phyloP scores from a whole-genome alignment of 2,888 invertebrate genomes.

The Caenorhabditis virilis region DNA sequence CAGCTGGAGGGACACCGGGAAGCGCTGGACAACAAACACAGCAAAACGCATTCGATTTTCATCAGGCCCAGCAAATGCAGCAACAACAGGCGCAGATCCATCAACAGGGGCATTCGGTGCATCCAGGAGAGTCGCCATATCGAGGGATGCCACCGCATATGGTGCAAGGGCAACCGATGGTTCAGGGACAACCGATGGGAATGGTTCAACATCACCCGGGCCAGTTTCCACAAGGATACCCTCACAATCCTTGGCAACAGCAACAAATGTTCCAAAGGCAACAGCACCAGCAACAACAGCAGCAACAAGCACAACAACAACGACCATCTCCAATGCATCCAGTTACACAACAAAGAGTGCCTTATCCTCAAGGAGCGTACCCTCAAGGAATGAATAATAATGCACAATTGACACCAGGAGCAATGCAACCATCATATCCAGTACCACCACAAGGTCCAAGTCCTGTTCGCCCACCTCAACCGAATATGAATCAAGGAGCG shows the following conservation, averaged over 20 bases:
- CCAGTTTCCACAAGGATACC: background rate
- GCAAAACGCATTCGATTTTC: constrained; percentile 13
- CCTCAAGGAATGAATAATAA: background rate
- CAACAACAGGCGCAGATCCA: constrained; percentile 19
- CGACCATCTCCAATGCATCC: background rate
- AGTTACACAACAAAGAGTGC: background rate
- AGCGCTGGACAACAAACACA: constrained; percentile 4
- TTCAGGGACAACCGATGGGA: background rate
- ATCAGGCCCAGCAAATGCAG: constrained; percentile 22
- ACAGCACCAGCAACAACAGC: constrained; percentile 9
- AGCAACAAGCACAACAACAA: background rate
- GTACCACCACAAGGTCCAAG: constrained; percentile 17
- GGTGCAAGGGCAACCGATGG: constrained; percentile 5
- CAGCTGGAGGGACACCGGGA: constrained; percentile 12
- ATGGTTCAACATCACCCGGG: too few relatives aligned
- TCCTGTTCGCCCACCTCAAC: constrained; percentile 6
- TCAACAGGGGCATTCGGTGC: constrained; percentile 18
- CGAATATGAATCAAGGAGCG: background rate
- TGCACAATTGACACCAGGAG: background rate
- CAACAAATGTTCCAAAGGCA: constrained; percentile 24
- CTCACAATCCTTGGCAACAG: constrained; percentile 13
- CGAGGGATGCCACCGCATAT: background rate
- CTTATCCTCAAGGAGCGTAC: constrained; percentile 18
- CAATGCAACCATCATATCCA: background rate
- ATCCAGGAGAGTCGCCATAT: constrained; percentile 3